Base-by-base conservation (phyloP, 2,113 vertebrate species). In the Sinocyclocheilus anophthalmus region DNA sequence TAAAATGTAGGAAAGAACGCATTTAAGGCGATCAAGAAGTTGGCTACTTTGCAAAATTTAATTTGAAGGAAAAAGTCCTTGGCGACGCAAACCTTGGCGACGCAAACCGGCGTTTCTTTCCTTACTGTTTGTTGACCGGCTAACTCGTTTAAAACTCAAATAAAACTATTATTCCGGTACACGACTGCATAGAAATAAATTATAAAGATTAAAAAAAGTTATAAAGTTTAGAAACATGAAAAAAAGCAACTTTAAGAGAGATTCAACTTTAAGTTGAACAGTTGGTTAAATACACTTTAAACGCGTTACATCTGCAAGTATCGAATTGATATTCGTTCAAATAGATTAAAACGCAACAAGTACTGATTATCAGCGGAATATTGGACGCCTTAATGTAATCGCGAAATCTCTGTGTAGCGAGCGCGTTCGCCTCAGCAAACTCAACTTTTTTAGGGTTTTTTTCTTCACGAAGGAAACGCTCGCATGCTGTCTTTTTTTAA, bases 401-500 rank as follows among this genome's bases (percentile, higher is more conserved):
- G 12, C 33, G 22, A 80, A 80, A 26, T 63, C 22, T 10, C 20
- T 79, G 12, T 33, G 3, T 70, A 22, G 16, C 20, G 3, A 45
- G 45, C 22, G n/a, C 77, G 20, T 24, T 80, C 16, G 8, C 59
- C 59, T 81, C 79, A 81, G 59, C 14, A 81, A 59, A 65, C 59
- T 75, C 72, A 76, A 76, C 22, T 48, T 48, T 81, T 24, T 5
- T 24, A 26, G 9, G 14, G 10, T 22, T n/a, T 61, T 77, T 48
- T 48, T 42, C 22, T 37, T 57, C 76, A n/a, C 77, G 30, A 86
- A 81, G 22, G 37, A 79, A 81, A 80, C 76, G 45, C 33, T 81
- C 53, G 26, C n/a, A 14, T 81, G n/a, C 84, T 33, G 67, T 73
- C 2, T 42, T 69, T 84, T 39, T 30, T 63, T 50, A 20, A 30